phyloP scores from a whole-genome alignment of 2,113 vertebrate genomes.

The Rhinolophus ferrumequinum region DNA sequence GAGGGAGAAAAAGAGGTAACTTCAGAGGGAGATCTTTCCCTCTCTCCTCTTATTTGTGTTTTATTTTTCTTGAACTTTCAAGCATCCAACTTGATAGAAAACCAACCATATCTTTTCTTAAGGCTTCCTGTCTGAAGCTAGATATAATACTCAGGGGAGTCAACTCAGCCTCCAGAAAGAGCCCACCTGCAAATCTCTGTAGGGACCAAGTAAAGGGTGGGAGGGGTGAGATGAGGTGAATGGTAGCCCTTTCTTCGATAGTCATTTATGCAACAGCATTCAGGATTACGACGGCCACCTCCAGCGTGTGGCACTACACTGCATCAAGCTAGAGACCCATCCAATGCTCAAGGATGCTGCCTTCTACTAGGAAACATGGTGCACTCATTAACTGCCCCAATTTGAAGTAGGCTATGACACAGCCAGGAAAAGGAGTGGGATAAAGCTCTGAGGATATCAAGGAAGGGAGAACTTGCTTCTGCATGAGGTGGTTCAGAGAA shows the following conservation, averaged over 20 bases:
- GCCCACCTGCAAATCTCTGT: not conserved
- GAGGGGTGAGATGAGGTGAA: not conserved
- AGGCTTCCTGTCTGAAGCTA: not conserved
- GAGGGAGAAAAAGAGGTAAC: not conserved
- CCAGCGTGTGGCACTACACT: no score
- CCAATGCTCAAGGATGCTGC: not conserved
- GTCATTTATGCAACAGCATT: not conserved
- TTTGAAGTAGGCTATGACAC: not conserved
- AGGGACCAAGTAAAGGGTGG: not conserved
- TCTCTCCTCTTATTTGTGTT: not conserved
- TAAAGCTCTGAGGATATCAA: not conserved
- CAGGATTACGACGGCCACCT: not conserved
- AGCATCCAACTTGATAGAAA: not conserved
- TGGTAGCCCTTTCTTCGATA: not conserved
- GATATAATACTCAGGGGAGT: not conserved
- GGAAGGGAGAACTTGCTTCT: not conserved
- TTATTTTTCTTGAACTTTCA: slow-evolving; percentile 12
- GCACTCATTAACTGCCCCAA: not conserved
- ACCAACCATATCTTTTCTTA: not conserved
- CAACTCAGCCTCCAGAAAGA: not conserved
- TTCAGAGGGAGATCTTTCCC: not conserved
- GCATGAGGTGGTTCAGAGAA: not conserved
- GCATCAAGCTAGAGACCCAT: not conserved
- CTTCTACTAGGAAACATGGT: not conserved
- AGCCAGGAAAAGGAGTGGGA: not conserved